Percentiles rank a stretch among this genome's conserved stretches.
Conservation (phyloP, 2,113 vertebrate species). For the Phodopus roborovskii region DNA sequence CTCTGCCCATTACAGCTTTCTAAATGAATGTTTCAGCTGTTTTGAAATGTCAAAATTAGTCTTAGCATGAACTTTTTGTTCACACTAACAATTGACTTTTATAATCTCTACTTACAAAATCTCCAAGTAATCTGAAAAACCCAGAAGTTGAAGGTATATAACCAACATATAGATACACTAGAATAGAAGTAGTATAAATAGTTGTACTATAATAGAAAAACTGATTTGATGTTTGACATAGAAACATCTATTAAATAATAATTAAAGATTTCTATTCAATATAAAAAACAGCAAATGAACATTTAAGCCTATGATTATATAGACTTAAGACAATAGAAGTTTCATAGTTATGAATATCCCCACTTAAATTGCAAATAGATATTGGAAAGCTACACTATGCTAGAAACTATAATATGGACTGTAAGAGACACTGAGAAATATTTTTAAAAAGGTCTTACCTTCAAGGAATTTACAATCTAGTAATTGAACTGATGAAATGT, state of each 20-base stretch:
- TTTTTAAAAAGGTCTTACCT: background rate
- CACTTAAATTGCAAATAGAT: conserved; percentile 16
- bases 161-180: background rate
- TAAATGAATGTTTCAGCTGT: conserved; percentile 18
- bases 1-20: conserved; percentile 29
- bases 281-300: background rate
- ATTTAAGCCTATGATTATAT: background rate
- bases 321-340: background rate
- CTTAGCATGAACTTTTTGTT: background rate
- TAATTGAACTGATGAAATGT: background rate
- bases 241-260: background rate
- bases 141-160: background rate
- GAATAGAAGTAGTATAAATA: background rate
- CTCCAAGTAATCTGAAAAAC: conserved; percentile 18
- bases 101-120: background rate
- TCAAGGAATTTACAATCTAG: background rate
- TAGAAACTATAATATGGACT: background rate
- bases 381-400: background rate
- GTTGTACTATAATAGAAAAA: background rate
- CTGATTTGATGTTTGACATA: background rate
- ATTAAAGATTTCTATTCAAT: background rate
- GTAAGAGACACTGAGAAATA: background rate
- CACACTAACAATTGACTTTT: background rate
- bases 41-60: conserved; percentile 24
- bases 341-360: background rate